These are phyloP conservation scores for Ammodytes marinus DNA, from an alignment of 2,113 vertebrate genomes.

Conservation along the genomic window DNA sequence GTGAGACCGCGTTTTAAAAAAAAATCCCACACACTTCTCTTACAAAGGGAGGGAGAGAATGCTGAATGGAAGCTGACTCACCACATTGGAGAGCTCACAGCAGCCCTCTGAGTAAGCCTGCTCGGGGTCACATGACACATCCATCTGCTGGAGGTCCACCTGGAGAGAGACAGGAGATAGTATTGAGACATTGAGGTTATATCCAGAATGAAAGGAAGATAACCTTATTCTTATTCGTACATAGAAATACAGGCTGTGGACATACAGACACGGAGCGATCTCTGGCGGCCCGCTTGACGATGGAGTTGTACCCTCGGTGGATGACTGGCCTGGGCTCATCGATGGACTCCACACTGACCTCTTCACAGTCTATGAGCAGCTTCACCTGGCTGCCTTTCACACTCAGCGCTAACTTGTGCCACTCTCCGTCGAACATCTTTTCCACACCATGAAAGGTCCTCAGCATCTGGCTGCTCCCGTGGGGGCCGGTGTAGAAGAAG, in stretches of 20 bases:
- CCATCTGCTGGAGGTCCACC: constrained; percentile 86
- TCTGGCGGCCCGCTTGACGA: constrained; percentile 74
- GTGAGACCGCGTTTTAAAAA: constrained; percentile 7
- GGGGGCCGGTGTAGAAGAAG: constrained; percentile 75
- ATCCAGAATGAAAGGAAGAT: neutral
- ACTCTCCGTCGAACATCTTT: constrained; percentile 82
- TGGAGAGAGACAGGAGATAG: constrained; percentile 32
- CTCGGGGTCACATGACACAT: constrained; percentile 82
- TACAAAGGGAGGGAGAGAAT: neutral
- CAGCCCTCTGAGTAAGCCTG: constrained; percentile 85
- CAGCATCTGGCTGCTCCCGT: constrained; percentile 63
- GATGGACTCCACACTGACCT: constrained; percentile 69
- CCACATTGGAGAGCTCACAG: constrained; percentile 82
- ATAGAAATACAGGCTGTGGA: constrained; percentile 12
- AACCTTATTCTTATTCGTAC: neutral
- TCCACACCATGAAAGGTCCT: constrained; percentile 74
- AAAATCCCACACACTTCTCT: constrained; percentile 6
- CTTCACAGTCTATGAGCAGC: constrained; percentile 81
- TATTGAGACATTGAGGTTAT: neutral
- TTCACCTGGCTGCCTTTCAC: constrained; percentile 77
- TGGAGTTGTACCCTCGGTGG: constrained; percentile 73
- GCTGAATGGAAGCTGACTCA: constrained; percentile 59
- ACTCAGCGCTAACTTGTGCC: constrained; percentile 83
- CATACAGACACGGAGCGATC: constrained; percentile 75
- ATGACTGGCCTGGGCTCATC: constrained; percentile 65